Evolutionary conservation across 2,888 invertebrate species (phyloP), one percentile per base, ranked within the genome.

Genomic region (Drosophila macrospina): DNA sequence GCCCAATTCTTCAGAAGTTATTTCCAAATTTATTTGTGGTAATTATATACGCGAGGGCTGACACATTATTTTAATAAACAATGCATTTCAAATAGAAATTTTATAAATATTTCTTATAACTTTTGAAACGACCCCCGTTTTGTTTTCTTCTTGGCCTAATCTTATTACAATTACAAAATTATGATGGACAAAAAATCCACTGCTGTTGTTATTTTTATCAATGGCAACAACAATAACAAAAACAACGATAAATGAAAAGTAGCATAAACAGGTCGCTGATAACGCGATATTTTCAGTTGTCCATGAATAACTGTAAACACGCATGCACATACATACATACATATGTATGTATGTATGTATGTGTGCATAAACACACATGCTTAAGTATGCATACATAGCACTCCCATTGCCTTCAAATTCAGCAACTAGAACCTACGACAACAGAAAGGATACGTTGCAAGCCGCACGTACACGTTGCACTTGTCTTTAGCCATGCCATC

Each of bases 391-490:
- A 15, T 39, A 32, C 32, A 10, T 2, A 37, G 7, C 10, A 15
- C 13, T 28, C 8, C 8, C 28, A 13, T 45, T 16, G 45, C 34
- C 39, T 30, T 32, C 5, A 15, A 41, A 10, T 45, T 15, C 16
- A 47, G 8, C 10, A 41, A 48, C 39, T 36, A 44, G 20, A 65
- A 66, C 86, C 85, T 84, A 78, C 61, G 55, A 52, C 87, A 81
- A 81, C 63, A 60, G 36, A 20, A 66, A 62, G 54, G 74, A 69
- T 44, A 26, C 64, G 56, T 51, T 69, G 48, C 56, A 50, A 50
- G 15, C 8, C 32, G 72, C 74, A 83, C 87, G 81, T 78, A 84
- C 55, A 63, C 87, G 59, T 56, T 80, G 68, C 67, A 64, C 52
- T 41, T 50, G 48, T 54, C 26, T 73, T 8, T 6, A 20, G 20